Evolutionary conservation across 2,797 vertebrate species (phyloP).

Genomic region (Lagodon rhomboides): DNA sequence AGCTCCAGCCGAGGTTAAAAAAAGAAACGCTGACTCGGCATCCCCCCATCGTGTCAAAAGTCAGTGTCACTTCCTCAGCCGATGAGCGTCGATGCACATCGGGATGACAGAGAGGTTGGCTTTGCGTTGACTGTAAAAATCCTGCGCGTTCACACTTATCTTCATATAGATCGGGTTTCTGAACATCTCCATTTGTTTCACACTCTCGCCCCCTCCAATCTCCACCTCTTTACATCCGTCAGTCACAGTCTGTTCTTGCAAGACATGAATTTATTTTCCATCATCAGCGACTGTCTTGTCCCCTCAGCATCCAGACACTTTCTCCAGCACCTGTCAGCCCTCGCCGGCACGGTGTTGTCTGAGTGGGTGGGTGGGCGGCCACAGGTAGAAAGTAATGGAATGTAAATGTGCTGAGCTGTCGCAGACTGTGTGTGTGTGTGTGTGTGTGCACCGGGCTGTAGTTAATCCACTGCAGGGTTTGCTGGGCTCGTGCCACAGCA

Average conservation of each 20-base stretch:
- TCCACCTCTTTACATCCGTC: conserved; percentile 52
- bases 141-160: neutral
- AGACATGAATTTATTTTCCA: conserved; percentile 52
- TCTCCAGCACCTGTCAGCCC: conserved; percentile 65
- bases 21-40: conserved; percentile 63
- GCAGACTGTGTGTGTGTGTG: conserved; percentile 25
- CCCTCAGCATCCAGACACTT: conserved; percentile 53
- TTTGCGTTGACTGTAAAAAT: conserved; percentile 38
- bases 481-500: conserved; percentile 53
- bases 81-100: conserved; percentile 20
- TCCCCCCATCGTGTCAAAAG: conserved; percentile 41
- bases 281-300: conserved; percentile 61
- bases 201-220: conserved; percentile 17
- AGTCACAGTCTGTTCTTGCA: conserved; percentile 42
- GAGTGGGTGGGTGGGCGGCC: conserved; percentile 39
- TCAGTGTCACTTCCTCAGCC: conserved; percentile 62
- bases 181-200: conserved; percentile 24
- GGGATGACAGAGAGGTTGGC: conserved; percentile 39
- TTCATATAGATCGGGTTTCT: neutral
- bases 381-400: conserved; percentile 67
- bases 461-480: conserved; percentile 69
- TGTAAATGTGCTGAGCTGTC: conserved; percentile 68
- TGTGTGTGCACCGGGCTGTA: conserved; percentile 28
- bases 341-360: conserved; percentile 4
- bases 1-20: conserved; percentile 41